These are phyloP conservation scores for Anguilla marmorata DNA, from an alignment of 2,797 vertebrate species.

Conservation along the genomic window DNA sequence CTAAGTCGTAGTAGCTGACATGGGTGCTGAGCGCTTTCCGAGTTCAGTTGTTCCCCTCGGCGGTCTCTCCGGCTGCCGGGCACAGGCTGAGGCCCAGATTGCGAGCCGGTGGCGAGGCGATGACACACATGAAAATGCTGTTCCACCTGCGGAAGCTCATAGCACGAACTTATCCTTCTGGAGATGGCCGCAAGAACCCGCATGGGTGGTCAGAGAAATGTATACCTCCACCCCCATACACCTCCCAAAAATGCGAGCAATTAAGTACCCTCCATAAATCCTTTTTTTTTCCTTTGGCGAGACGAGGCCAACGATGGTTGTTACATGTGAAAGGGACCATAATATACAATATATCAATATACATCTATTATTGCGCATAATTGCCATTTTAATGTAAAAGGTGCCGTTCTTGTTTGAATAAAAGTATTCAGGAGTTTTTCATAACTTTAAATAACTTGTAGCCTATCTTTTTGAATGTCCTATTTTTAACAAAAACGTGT, in stretches of 20 bases:
- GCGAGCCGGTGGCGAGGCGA: constrained; percentile 69
- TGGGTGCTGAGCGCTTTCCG: constrained; percentile 33
- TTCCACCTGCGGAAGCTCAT: constrained; percentile 78
- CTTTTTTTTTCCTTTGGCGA: constrained; percentile 31
- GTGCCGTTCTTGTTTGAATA: background rate
- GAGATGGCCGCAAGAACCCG: constrained; percentile 62
- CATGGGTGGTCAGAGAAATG: constrained; percentile 80
- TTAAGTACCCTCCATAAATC: constrained; percentile 55
- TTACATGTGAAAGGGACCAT: background rate
- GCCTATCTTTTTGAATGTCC: background rate
- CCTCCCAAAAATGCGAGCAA: constrained; percentile 54
- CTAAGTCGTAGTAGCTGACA: background rate
- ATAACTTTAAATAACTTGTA: background rate
- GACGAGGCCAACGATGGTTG: constrained; percentile 3
- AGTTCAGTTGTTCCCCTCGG: constrained; percentile 22
- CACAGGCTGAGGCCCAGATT: constrained; percentile 53
- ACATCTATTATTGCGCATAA: background rate
- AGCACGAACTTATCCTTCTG: constrained; percentile 71
- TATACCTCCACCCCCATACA: constrained; percentile 49
- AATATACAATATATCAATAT: background rate
- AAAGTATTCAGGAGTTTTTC: background rate
- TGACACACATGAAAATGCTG: constrained; percentile 84
- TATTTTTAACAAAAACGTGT: background rate
- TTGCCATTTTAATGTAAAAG: background rate
- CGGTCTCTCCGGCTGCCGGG: constrained; percentile 49